A percentile compares a stretch with the other conserved stretches of the same genome.
These are phyloP conservation scores for Bostrychus sinensis DNA, from an alignment of 2,113 vertebrate genomes.

Conservation along the genomic window DNA sequence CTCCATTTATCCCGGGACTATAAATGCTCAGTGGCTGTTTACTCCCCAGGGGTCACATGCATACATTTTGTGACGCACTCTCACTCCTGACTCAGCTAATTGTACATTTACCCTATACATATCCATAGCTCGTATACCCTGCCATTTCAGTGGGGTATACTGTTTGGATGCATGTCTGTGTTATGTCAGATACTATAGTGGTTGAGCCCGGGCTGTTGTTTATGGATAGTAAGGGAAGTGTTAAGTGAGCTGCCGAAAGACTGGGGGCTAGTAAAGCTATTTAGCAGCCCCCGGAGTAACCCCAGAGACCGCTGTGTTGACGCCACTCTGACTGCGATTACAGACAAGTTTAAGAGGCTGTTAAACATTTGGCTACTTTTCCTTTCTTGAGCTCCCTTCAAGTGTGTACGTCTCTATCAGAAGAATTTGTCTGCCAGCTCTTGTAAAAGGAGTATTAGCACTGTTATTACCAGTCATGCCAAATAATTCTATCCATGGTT, in stretches of 20 bases:
- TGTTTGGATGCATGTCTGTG: constrained; percentile 12
- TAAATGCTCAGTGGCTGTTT: constrained; percentile 63
- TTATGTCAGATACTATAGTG: constrained; percentile 21
- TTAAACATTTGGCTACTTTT: constrained; percentile 77
- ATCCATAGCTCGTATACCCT: constrained; percentile 10
- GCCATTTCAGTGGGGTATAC: not conserved
- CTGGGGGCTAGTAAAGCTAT: constrained; percentile 75
- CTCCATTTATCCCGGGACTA: constrained; percentile 64
- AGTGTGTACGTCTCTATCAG: constrained; percentile 26
- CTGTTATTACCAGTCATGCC: constrained; percentile 47
- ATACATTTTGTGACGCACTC: constrained; percentile 58
- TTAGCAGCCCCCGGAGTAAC: constrained; percentile 72
- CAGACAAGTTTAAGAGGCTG: constrained; percentile 77
- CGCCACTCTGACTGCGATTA: constrained; percentile 79
- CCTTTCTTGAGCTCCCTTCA: constrained; percentile 17
- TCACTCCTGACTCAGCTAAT: constrained; percentile 62
- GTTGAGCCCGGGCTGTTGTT: constrained; percentile 56
- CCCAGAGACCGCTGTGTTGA: constrained; percentile 74
- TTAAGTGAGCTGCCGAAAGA: constrained; percentile 75
- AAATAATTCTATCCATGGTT: constrained; percentile 37
- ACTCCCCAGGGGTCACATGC: constrained; percentile 57
- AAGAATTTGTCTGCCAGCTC: constrained; percentile 64
- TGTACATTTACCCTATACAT: constrained; percentile 30
- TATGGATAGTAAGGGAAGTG: constrained; percentile 72
- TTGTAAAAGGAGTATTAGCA: constrained; percentile 53